Percentiles rank a stretch among this genome's conserved stretches.
These are phyloP conservation scores for Aptenodytes forsteri DNA, from an alignment of 2,113 vertebrate genomes.

Conservation along the genomic window DNA sequence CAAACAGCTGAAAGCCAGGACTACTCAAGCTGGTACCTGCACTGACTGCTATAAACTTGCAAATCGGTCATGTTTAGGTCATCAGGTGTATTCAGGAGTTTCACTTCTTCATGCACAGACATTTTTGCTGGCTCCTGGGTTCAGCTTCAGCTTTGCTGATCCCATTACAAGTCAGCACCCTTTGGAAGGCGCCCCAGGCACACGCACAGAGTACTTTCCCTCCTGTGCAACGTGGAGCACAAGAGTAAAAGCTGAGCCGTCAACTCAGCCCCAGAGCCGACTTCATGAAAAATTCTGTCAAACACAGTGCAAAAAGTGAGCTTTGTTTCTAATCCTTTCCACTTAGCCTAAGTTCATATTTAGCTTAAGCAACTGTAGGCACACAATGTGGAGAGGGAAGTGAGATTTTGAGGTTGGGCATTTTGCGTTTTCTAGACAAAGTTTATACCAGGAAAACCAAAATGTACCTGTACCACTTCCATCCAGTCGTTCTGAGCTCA, in stretches of 20 bases:
- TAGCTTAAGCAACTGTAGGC: background rate
- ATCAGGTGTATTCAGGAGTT: background rate
- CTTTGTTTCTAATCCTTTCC: background rate
- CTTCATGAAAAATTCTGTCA: background rate
- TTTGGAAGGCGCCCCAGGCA: rapidly evolving
- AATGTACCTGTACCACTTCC: conserved; percentile 81
- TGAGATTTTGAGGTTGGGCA: background rate
- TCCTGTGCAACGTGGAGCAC: background rate
- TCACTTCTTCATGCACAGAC: rapidly evolving
- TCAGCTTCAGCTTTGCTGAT: background rate
- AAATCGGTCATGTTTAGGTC: background rate
- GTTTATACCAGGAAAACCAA: background rate
- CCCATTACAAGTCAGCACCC: background rate
- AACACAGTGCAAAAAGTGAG: background rate
- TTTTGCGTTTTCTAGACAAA: background rate
- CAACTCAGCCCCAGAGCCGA: background rate
- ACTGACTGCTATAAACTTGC: background rate
- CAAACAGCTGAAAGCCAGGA: background rate
- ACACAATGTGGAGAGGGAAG: background rate
- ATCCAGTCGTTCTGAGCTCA: conserved; percentile 82
- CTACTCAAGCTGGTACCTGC: background rate
- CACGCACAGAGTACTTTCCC: background rate
- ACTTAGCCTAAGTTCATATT: background rate
- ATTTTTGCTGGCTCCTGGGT: background rate
- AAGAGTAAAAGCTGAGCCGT: background rate